Percentiles rank a stretch among this genome's conserved stretches.
phyloP scores from a whole-genome alignment of 2,888 invertebrate species.

The Isotomurus palustris region DNA sequence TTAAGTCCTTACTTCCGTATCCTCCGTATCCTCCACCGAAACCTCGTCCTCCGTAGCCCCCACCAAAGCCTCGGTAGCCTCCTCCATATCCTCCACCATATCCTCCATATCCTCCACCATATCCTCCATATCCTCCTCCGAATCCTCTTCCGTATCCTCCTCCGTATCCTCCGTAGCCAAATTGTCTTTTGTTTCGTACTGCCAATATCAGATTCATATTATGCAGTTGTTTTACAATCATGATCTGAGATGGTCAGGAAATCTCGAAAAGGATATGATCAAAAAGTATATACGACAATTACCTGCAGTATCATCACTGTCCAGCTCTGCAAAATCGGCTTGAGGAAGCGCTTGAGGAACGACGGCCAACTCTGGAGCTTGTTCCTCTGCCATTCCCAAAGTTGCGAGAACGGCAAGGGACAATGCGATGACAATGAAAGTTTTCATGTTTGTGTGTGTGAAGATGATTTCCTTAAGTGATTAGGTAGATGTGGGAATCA shows the following conservation, averaged over 20 bases:
- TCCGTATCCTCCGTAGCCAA: conserved; percentile 12
- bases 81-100: conserved; percentile 7
- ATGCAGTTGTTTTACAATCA: too few relatives aligned
- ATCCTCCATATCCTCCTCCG: conserved; percentile 7
- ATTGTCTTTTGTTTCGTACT: conserved; percentile 11
- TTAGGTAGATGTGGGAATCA: too few relatives aligned
- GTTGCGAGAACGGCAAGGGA: conserved; percentile 12
- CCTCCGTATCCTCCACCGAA: conserved; percentile 9
- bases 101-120: conserved; percentile 3
- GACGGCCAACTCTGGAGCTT: too few relatives aligned
- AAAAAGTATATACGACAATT: too few relatives aligned
- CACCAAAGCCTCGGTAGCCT: conserved; percentile 2
- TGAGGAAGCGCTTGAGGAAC: too few relatives aligned
- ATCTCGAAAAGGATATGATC: too few relatives aligned
- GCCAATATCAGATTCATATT: too few relatives aligned
- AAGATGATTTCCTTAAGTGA: too few relatives aligned
- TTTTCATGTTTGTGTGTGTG: conserved; percentile 2
- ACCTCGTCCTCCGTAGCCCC: conserved; percentile 5
- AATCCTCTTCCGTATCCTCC: conserved; percentile 6
- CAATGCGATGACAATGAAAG: not conserved
- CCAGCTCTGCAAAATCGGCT: too few relatives aligned
- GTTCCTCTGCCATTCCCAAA: conserved; percentile 8
- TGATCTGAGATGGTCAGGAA: not conserved
- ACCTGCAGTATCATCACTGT: not conserved
- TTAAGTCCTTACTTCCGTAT: conserved; percentile 4